Evolutionary conservation across 2,888 invertebrate species (phyloP).

Genomic region (Fissipunctia ypsillon): DNA sequence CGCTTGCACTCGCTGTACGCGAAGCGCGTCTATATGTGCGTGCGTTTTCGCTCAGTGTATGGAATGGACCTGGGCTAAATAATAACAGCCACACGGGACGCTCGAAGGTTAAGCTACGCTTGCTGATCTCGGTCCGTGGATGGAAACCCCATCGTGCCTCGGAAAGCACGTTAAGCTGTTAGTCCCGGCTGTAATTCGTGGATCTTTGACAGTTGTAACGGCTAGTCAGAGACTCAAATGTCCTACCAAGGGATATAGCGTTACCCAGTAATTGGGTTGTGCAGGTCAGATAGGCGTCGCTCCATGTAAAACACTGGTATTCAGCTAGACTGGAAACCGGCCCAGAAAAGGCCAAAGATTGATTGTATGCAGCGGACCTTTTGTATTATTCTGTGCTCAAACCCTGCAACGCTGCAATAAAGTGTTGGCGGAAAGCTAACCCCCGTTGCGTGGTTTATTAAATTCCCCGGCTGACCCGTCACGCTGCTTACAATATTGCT

Average conservation of each 20-base stretch:
- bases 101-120: background rate
- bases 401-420: conserved; percentile 49
- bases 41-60: background rate
- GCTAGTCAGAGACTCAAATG: background rate
- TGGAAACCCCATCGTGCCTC: background rate
- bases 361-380: conserved; percentile 5
- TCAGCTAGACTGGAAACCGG: background rate
- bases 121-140: background rate
- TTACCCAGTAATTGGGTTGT: background rate
- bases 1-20: no score
- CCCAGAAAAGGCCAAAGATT: background rate
- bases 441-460: conserved; percentile 61
- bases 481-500: conserved; percentile 52
- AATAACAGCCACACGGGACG: background rate
- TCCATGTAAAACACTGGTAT: background rate
- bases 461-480: conserved; percentile 59
- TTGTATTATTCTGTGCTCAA: conserved; percentile 4
- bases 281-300: background rate
- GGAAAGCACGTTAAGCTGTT: background rate
- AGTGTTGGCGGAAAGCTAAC: conserved; percentile 56
- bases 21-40: background rate
- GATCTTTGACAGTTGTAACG: background rate
- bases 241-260: background rate
- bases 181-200: background rate
- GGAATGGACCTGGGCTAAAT: background rate